These are phyloP conservation scores for Macroramphosus scolopax DNA, from an alignment of 2,797 vertebrate genomes.

Conservation along the genomic window DNA sequence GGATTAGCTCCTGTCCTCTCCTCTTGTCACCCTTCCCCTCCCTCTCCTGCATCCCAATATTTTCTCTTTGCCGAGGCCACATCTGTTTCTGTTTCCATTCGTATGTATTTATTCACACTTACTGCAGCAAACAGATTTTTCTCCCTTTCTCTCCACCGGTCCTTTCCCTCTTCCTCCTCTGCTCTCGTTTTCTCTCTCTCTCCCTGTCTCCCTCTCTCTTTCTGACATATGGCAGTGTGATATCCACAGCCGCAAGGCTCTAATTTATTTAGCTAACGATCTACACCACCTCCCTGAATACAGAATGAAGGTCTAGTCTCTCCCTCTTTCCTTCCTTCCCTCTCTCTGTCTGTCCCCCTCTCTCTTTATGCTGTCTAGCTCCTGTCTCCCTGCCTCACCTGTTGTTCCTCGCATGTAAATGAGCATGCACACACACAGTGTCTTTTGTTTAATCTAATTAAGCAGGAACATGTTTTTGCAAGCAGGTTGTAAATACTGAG, in stretches of 20 bases:
- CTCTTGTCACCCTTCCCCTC: constrained; percentile 26
- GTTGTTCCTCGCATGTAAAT: constrained; percentile 61
- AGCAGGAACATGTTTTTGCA: constrained; percentile 63
- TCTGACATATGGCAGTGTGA: constrained; percentile 73
- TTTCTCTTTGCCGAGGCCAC: constrained; percentile 39
- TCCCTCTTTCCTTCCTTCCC: constrained; percentile 28
- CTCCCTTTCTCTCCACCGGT: constrained; percentile 41
- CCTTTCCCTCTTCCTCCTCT: constrained; percentile 24
- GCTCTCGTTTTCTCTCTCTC: not conserved
- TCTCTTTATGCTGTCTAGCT: constrained; percentile 27
- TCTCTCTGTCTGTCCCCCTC: constrained; percentile 22
- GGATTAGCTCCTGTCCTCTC: constrained; percentile 61
- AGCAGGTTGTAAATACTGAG: constrained; percentile 69
- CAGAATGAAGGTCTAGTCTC: constrained; percentile 64
- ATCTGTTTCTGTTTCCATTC: constrained; percentile 54
- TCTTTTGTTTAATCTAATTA: constrained; percentile 67
- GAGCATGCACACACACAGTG: not conserved
- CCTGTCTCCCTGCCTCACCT: constrained; percentile 59
- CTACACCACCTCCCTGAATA: constrained; percentile 70
- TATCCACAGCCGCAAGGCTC: constrained; percentile 72
- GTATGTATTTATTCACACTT: constrained; percentile 68
- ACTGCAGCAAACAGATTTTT: constrained; percentile 55
- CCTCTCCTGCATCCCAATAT: constrained; percentile 15
- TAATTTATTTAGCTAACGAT: constrained; percentile 78
- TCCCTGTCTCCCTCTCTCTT: constrained; percentile 25